These are phyloP conservation scores for Lutjanus campechanus DNA, from an alignment of 2,797 vertebrate genomes.

Conservation along the genomic window DNA sequence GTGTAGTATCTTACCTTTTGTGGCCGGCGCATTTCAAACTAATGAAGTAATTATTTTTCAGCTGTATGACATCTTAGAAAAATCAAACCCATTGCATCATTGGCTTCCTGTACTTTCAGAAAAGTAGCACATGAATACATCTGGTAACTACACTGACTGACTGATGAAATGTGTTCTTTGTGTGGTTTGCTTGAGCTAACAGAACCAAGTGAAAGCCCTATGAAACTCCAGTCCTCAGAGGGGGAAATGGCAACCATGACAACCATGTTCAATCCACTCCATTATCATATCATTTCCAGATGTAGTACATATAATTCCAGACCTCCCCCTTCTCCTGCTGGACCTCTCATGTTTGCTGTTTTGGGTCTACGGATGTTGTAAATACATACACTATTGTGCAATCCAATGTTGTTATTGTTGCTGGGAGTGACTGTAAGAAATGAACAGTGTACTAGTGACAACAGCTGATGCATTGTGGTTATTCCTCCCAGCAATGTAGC, in stretches of 20 bases:
- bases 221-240: constrained; percentile 46
- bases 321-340: constrained; percentile 16
- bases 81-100: not conserved
- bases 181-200: constrained; percentile 22
- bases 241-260: constrained; percentile 64
- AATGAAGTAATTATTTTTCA: not conserved
- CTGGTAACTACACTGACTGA: not conserved
- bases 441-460: constrained; percentile 1
- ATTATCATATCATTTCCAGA: constrained; percentile 81
- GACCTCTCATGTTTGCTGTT: constrained; percentile 21
- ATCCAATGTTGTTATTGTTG: constrained; percentile 11
- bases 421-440: not conserved
- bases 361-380: constrained; percentile 25
- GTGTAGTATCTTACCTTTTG: not conserved
- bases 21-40: not conserved
- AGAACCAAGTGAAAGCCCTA: constrained; percentile 14
- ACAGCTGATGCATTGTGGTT: constrained; percentile 24
- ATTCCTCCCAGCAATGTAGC: not conserved
- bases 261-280: constrained; percentile 60
- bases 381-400: constrained; percentile 28
- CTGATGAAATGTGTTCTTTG: constrained; percentile 19
- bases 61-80: not conserved
- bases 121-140: not conserved
- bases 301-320: constrained; percentile 64
- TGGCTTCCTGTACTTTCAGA: not conserved